phyloP scores from a whole-genome alignment of 2,888 invertebrate species.

The Autographa pulchrina region DNA sequence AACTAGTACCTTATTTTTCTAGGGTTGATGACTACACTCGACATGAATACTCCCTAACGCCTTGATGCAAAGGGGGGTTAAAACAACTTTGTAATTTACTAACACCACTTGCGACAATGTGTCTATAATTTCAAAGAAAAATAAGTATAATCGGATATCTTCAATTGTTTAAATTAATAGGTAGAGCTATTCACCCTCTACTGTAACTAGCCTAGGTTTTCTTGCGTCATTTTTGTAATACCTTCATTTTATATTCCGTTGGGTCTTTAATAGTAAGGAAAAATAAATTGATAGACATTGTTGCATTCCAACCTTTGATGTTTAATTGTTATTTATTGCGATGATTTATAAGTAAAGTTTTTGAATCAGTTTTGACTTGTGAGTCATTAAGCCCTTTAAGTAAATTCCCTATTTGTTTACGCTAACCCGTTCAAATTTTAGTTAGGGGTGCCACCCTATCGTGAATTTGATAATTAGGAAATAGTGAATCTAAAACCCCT shows the following conservation, averaged over 20 bases:
- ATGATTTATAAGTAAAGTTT: background rate
- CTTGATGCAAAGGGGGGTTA: background rate
- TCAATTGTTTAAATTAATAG: conserved; percentile 33
- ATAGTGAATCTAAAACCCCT: conserved; percentile 86
- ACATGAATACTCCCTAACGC: background rate
- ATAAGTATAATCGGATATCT: conserved; percentile 16
- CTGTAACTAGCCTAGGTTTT: conserved; percentile 9
- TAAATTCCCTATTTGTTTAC: conserved; percentile 64
- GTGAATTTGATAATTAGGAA: conserved; percentile 83
- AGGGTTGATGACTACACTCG: background rate
- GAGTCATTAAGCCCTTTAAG: conserved; percentile 43
- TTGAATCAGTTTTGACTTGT: conserved; percentile 14
- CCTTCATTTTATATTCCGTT: conserved; percentile 41
- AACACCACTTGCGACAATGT: background rate
- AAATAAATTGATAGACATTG: background rate
- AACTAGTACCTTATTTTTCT: background rate
- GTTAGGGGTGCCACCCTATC: conserved; percentile 69
- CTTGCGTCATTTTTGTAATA: conserved; percentile 36
- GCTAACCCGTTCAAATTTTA: conserved; percentile 61
- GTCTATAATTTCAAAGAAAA: conserved; percentile 25
- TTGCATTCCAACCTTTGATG: background rate
- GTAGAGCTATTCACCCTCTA: conserved; percentile 12
- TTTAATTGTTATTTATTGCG: background rate
- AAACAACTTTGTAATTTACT: background rate
- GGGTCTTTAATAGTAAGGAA: background rate